phyloP scores from a whole-genome alignment of 2,797 vertebrate genomes.

The Halcyon chelicuti region DNA sequence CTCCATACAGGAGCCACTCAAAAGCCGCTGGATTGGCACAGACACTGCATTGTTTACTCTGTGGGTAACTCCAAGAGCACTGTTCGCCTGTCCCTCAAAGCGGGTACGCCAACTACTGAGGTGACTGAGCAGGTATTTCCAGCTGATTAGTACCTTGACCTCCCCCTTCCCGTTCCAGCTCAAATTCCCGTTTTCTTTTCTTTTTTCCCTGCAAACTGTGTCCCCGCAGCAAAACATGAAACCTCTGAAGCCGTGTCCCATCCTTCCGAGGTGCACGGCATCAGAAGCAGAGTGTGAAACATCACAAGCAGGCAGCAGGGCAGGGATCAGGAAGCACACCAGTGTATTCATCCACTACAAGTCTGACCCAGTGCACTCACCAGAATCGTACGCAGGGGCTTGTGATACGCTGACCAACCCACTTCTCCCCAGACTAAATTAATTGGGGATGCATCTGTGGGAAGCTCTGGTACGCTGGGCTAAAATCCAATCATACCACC shows the following conservation, averaged over 20 bases:
- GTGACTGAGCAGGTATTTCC: background rate
- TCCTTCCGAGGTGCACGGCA: background rate
- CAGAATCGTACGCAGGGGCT: background rate
- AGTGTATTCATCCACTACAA: background rate
- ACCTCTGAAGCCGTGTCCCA: accelerated
- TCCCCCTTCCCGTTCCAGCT: accelerated
- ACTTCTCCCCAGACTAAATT: conserved; percentile 25
- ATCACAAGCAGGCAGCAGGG: background rate
- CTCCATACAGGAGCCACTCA: background rate
- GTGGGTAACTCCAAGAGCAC: background rate
- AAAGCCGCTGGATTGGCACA: background rate
- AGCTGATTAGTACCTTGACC: background rate
- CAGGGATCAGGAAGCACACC: background rate
- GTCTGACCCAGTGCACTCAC: background rate
- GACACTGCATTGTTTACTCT: background rate
- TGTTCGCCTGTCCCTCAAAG: background rate
- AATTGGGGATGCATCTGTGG: conserved; percentile 15
- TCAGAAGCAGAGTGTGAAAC: background rate
- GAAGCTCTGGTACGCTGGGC: conserved; percentile 1
- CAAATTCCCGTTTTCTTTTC: background rate
- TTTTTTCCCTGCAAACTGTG: too few relatives aligned
- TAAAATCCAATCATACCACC: conserved; percentile 38
- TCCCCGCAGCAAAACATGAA: background rate
- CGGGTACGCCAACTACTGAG: background rate
- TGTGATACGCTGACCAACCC: background rate